These are phyloP conservation scores for Zonotrichia albicollis DNA, from an alignment of 2,797 vertebrate genomes.

Conservation along the genomic window DNA sequence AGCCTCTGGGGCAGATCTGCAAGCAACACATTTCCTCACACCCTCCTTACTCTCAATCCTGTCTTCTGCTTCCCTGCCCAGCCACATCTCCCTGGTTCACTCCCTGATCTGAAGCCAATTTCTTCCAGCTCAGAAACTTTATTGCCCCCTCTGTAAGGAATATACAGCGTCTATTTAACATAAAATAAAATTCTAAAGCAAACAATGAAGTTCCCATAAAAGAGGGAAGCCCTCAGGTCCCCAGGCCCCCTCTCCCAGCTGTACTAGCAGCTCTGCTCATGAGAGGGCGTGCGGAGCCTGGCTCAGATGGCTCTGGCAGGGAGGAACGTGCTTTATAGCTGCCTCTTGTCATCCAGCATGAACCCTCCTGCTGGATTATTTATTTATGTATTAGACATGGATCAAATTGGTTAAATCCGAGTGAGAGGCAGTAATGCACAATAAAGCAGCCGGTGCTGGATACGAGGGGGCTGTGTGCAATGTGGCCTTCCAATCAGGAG, in stretches of 20 bases:
- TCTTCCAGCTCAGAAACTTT: slow-evolving; percentile 54
- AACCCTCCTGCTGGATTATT: slow-evolving; percentile 69
- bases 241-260: slow-evolving; percentile 44
- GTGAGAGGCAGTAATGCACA: slow-evolving; percentile 59
- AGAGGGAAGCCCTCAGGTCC: background rate
- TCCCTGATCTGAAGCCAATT: slow-evolving; percentile 25
- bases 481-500: slow-evolving; percentile 56
- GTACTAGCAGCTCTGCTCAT: slow-evolving; percentile 69
- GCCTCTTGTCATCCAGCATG: slow-evolving; percentile 57
- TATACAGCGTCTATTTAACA: slow-evolving; percentile 51
- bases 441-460: slow-evolving; percentile 16
- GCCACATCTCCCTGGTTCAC: background rate
- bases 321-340: slow-evolving; percentile 51
- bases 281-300: slow-evolving; percentile 68
- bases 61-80: background rate
- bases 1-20: background rate
- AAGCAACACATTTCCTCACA: fast-evolving
- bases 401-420: slow-evolving; percentile 68
- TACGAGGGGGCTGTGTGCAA: background rate
- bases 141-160: slow-evolving; percentile 45
- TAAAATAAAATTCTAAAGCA: slow-evolving; percentile 67
- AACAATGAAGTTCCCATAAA: slow-evolving; percentile 69
- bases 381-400: slow-evolving; percentile 72
- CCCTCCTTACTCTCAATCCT: background rate
- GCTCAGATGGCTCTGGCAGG: slow-evolving; percentile 47